Base-by-base conservation (phyloP, 37 sponge, comb jelly and placozoan species). In the Chondrosia reniformis region DNA sequence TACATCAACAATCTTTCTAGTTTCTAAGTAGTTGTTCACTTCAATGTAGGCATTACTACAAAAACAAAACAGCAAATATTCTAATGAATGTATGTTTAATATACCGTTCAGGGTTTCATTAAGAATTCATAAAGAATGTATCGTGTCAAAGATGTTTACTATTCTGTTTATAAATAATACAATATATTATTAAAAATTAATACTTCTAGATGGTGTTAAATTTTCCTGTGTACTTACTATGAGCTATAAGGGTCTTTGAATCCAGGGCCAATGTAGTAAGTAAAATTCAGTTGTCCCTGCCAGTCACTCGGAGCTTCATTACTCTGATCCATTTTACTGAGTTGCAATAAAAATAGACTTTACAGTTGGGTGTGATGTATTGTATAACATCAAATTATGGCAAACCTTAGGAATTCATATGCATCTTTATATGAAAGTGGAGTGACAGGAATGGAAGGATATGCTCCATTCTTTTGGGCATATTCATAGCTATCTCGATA, bases 371-470 rank as follows among this genome's bases (percentile, higher is more conserved):
- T 49, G 15, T 49, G 15, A 15, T 49, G 52, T 19, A 49, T 15
- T 19, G n/a, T n/a, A n/a, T n/a, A n/a, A n/a, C n/a, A n/a, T 15
- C 52, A 49, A 49, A 15, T 19, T 49, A 15, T 19, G 52, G 52
- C 61, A n/a, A 31, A 78, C 58, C 62, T 83, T 79, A 93, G 76
- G 54, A 93, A 89, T 59, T 84, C 79, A 0, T 46, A n/a, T 61
- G 91, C 91, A 81, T 94, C 91, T 33, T 69, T 77, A 63, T 85
- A 85, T 38, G 88, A 87, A n/a, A 94, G 69, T 0, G 95, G 95
- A 62, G 87, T 92, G 34, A 94, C 95, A 46, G 95, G 95, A 21
- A 94, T 94, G 19, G 44, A 12, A 15, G 95, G 95, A 31, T 49
- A 81, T 4, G 25, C 55, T 1, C 74, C 69, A 8, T 77, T 55